Evolutionary conservation across 1,140 invertebrate genomes (phyloP), one percentile per base, ranked within the genome.

Genomic region (Galleria mellonella): DNA sequence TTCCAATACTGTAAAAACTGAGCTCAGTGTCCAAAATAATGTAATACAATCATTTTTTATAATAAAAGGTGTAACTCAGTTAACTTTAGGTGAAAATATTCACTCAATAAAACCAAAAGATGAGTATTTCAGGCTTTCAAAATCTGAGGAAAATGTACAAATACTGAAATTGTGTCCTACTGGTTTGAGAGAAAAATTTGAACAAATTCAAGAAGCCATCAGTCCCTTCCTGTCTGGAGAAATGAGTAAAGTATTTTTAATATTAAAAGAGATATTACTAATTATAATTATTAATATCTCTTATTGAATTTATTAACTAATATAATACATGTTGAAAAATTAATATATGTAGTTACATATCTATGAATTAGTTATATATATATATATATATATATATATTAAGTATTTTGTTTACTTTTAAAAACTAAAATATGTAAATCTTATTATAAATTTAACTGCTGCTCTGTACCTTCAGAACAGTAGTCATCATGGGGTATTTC

Each of bases 61-160:
- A 44, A 71, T 86, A 0, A 83, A 75, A 68, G 76, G 81, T 31
- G 68, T 83, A 17, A 86, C 83, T 13, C 76, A 87, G 29, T 51
- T 87, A 44, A 70, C 64, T 47, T 69, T 86, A 56, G 79, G 78
- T 36, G 77, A 84, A 44, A 74, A 74, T 46, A 55, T 69, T 27
- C 83, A 86, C 63, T 43, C 60, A n/a, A 39, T 72, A 6, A 83
- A 77, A 53, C 83, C 83, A 33, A 77, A 67, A 42, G 69, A 69
- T 65, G 54, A 71, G 45, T 76, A 51, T 52, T 70, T 60, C 15
- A 68, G 62, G 38, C 28, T 57, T 11, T 35, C 51, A 43, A 39
- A 29, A 15, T 32, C 9, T 30, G n/a, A 32, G 14, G 36, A 52
- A 1, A 48, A 41, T 39, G 45, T 44, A 12, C 42, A 44, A 32